Evolutionary conservation across 2,113 vertebrate genomes (phyloP), one percentile per base, ranked within the genome.

Genomic region (Ancistrus triradiatus): DNA sequence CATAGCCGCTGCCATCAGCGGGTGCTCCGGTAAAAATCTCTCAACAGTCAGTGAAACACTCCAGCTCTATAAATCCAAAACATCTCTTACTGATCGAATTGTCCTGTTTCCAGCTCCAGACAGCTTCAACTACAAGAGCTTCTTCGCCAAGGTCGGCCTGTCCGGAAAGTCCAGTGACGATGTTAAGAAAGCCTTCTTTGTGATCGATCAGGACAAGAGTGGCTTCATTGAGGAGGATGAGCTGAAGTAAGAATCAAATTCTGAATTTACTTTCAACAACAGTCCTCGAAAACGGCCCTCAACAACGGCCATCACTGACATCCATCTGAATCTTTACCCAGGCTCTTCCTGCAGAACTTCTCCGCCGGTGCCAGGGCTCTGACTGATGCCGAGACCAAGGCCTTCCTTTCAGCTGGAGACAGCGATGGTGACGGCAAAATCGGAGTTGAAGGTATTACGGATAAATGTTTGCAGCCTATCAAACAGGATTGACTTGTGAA

Each of bases 191-290:
- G 78, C 86, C 24, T 89, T 88, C 76, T 77, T 58, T 47, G 85
- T 86, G 50, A 80, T 90, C 48, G 88, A 89, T 74, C 84, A 80
- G 74, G 87, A 89, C 78, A 81, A 82, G 76, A 86, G 83, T 14
- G 80, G 84, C 56, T 88, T 78, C 75, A 83, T 82, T 3, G 86
- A 91, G 74, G 86, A 89, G 68, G 88, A 87, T 0, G 84, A 90
- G 63, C 79, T 86, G 62, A 75, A 84, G 87, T 87, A 82, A 84
- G 81, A 66, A 44, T 51, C 35, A 14, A 8, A 51, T 15, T 24
- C n/a, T n/a, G n/a, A 9, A 38, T 21, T 15, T 37, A 8, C 48
- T 52, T 40, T 44, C 25, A 10, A 31, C n/a, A n/a, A n/a, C n/a
- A n/a, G n/a, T n/a, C n/a, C n/a, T n/a, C n/a, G n/a, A n/a, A n/a